A percentile compares a stretch with the other conserved stretches of the same genome.
phyloP scores from a whole-genome alignment of 2,888 invertebrate species.

The Teinopalpus imperialis region DNA sequence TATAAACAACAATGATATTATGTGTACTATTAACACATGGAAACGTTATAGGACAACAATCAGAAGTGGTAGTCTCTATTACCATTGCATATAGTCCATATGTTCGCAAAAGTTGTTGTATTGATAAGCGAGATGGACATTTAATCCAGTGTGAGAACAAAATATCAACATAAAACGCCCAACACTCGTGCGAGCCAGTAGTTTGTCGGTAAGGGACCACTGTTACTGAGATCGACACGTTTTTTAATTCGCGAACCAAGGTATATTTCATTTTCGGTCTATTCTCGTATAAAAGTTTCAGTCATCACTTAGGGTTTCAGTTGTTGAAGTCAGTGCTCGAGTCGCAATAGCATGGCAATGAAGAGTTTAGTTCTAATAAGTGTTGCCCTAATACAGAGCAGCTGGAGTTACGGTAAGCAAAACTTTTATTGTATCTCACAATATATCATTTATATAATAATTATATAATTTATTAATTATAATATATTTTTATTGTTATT shows the following conservation, averaged over 20 bases:
- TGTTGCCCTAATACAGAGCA: conserved; percentile 45
- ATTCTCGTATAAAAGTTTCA: too few relatives aligned
- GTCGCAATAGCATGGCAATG: conserved; percentile 36
- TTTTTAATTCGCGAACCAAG: too few relatives aligned
- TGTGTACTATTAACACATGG: too few relatives aligned
- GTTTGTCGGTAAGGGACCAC: conserved; percentile 5
- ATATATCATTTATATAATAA: too few relatives aligned
- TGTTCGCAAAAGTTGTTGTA: background rate
- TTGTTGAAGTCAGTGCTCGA: conserved; percentile 28
- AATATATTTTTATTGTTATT: background rate
- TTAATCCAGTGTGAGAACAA: conserved; percentile 20
- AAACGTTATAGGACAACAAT: too few relatives aligned
- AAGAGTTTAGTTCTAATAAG: conserved; percentile 46
- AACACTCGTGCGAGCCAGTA: conserved; percentile 4
- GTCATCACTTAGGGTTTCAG: conserved; percentile 30
- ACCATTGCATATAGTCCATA: background rate
- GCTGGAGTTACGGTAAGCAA: conserved; percentile 47
- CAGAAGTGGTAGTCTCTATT: conserved; percentile 5
- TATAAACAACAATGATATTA: too few relatives aligned
- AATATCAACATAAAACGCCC: conserved; percentile 16
- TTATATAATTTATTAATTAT: too few relatives aligned
- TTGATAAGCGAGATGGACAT: conserved; percentile 18
- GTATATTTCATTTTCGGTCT: background rate
- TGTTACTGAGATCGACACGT: background rate
- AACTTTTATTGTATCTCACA: background rate